phyloP scores from a whole-genome alignment of 2,888 invertebrate species.

The Conomelus anceps region DNA sequence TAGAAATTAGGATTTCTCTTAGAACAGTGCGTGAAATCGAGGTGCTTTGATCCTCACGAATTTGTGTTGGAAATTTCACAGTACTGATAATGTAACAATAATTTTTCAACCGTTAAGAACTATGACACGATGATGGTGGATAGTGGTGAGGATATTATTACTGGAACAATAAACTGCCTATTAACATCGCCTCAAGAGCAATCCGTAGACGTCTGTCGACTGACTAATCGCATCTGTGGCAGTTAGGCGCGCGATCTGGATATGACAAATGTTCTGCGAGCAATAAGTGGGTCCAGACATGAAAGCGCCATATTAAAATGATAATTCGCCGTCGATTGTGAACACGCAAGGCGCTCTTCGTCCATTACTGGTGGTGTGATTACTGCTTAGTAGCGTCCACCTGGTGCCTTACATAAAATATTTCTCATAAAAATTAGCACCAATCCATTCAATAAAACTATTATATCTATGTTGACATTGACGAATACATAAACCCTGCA shows the following conservation, averaged over 20 bases:
- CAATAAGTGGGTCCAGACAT: neutral
- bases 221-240: neutral
- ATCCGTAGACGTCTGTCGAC: neutral
- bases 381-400: neutral
- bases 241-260: neutral
- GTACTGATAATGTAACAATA: too few relatives aligned
- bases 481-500: too few relatives aligned
- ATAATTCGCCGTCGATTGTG: neutral
- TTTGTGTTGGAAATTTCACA: too few relatives aligned
- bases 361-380: neutral
- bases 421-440: neutral
- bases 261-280: neutral
- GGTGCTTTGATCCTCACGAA: too few relatives aligned
- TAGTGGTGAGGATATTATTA: too few relatives aligned
- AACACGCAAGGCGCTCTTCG: neutral
- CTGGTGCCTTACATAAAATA: neutral
- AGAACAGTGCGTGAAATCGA: too few relatives aligned
- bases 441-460: too few relatives aligned
- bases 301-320: neutral
- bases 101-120: too few relatives aligned
- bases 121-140: too few relatives aligned
- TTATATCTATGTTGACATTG: too few relatives aligned
- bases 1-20: too few relatives aligned
- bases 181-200: neutral
- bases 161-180: neutral